A percentile compares a stretch with the other conserved stretches of the same genome.
Conservation (phyloP, 2,113 vertebrate species). For the Pristiophorus japonicus region DNA sequence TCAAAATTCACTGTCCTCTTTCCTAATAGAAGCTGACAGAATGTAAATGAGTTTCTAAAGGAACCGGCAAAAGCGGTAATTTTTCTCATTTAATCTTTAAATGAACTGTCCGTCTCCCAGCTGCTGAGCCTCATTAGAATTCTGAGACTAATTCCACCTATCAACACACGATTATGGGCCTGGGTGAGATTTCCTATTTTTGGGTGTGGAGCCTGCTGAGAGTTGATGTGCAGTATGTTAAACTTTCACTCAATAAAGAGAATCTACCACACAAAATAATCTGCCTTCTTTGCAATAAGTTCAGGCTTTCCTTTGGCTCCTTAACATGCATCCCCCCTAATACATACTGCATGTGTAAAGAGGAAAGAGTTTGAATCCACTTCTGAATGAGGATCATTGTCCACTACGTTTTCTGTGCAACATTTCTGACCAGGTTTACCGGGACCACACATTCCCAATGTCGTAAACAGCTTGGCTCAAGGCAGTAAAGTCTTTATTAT, state of each 20-base stretch:
- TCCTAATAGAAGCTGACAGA: slow-evolving; percentile 88
- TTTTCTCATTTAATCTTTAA: slow-evolving; percentile 91
- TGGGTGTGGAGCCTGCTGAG: slow-evolving; percentile 25
- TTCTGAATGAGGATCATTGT: slow-evolving; percentile 40
- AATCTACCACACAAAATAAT: slow-evolving; percentile 47
- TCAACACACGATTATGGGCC: slow-evolving; percentile 67
- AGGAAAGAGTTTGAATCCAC: background rate
- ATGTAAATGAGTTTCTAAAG: slow-evolving; percentile 94
- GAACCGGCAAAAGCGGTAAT: slow-evolving; percentile 79
- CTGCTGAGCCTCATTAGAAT: slow-evolving; percentile 72
- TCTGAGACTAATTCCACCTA: slow-evolving; percentile 65
- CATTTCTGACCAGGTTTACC: slow-evolving; percentile 39
- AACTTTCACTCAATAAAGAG: slow-evolving; percentile 51
- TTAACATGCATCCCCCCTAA: slow-evolving; percentile 35
- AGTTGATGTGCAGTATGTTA: slow-evolving; percentile 47
- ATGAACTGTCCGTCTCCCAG: slow-evolving; percentile 75
- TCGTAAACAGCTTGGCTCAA: slow-evolving; percentile 42
- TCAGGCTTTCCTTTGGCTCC: slow-evolving; percentile 41
- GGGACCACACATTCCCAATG: slow-evolving; percentile 39
- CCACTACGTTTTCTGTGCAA: slow-evolving; percentile 35
- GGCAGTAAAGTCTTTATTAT: slow-evolving; percentile 39
- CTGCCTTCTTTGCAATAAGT: slow-evolving; percentile 47
- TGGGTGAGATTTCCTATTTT: slow-evolving; percentile 53
- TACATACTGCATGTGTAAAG: background rate
- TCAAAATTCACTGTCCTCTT: slow-evolving; percentile 56